Percentiles rank a stretch among this genome's conserved stretches.
These are phyloP conservation scores for Sigmodon hispidus DNA, from an alignment of 2,113 vertebrate genomes.

Conservation along the genomic window DNA sequence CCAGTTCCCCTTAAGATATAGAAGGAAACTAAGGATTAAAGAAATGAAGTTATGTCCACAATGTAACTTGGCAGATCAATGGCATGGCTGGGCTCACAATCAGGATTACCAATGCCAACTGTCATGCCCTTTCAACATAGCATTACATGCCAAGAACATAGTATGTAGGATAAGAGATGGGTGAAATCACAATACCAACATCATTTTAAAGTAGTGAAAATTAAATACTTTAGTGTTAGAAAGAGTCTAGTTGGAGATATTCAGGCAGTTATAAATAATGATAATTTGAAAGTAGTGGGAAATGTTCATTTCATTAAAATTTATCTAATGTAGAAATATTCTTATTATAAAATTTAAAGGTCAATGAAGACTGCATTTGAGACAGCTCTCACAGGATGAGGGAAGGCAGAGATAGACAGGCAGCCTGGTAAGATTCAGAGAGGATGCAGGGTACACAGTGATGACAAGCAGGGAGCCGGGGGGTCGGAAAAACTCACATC, in stretches of 20 bases:
- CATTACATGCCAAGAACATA: background rate
- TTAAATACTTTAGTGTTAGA: background rate
- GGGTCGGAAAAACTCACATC: constrained; percentile 91
- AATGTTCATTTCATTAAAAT: constrained; percentile 27
- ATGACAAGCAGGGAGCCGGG: background rate
- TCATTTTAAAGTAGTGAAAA: background rate
- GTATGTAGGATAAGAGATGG: background rate
- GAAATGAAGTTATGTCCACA: background rate
- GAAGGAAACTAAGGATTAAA: background rate
- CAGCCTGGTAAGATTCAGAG: background rate
- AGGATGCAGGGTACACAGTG: accelerated
- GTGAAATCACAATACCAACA: background rate
- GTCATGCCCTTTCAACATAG: background rate
- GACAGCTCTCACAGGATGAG: background rate
- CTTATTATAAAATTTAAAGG: constrained; percentile 32
- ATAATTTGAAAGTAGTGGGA: background rate
- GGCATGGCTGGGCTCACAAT: background rate
- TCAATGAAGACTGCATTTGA: background rate
- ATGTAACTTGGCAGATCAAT: background rate
- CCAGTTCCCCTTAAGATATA: background rate
- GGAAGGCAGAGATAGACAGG: background rate
- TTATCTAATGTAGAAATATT: constrained; percentile 36
- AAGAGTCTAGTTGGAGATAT: background rate
- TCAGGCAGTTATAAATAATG: background rate
- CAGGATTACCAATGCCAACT: background rate